Evolutionary conservation across 1,140 invertebrate species (phyloP), one percentile per base, ranked within the genome.

Genomic region (Pogonognathellus flavescens): DNA sequence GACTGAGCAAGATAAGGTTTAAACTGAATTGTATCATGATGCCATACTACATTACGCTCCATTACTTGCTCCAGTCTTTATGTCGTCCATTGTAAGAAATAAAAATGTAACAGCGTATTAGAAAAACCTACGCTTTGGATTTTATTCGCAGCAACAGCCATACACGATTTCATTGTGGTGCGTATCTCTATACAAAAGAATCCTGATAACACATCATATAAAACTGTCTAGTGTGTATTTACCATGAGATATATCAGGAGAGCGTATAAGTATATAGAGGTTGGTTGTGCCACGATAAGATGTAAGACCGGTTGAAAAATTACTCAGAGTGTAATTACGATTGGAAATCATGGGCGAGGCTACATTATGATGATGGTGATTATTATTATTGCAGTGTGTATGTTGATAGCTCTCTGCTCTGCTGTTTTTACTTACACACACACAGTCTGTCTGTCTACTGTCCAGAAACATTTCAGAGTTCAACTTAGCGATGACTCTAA

Each of bases 241-340:
- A n/a, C n/a, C n/a, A n/a, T n/a, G n/a, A 49, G 9, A 70, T 41
- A 70, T 72, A 70, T 1, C 14, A 1, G 16, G 22, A 14, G 16
- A 9, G 3, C 1, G 25, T 49, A 76, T 9, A 76, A 14, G 31
- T n/a, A 18, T 76, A n/a, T 41, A 50, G 5, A 16, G 20, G 18
- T 14, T 16, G n/a, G 20, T 66, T 70, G 16, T 31, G 41, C 10
- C 5, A 11, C 20, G 70, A 76, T 76, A 81, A 81, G 80, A 53
- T 81, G 50, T 59, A 81, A 81, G 80, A 81, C 80, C 80, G 80
- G 80, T 81, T 81, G 80, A 81, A 81, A 55, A 81, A 57, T 53
- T 81, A 81, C 70, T 76, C 70, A n/a, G 25, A 81, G 80, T 55
- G 20, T 59, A 81, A 81, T 81, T 81, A 55, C 80, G 80, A 81